Evolutionary conservation across 2,888 invertebrate species (phyloP), one percentile per base, ranked within the genome.

Genomic region (Nycteola revayana): DNA sequence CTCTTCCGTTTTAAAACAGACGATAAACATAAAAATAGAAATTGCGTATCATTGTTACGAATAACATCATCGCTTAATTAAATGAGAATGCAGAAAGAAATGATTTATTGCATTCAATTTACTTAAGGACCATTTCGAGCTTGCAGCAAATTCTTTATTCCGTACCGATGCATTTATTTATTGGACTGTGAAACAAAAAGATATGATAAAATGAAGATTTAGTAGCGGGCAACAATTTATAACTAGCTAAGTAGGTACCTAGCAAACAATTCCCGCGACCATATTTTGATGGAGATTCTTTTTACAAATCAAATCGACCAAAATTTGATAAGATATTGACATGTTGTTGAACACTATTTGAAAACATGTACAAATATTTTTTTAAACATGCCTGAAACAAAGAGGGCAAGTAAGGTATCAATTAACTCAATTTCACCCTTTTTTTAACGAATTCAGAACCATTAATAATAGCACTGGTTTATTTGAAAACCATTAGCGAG

Each of bases 401-500:
- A 44, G 40, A 32, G 41, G 42, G 41, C 43, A 40, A 40, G 42
- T 42, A 46, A 38, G 35, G 59, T 61, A 72, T 71, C 73, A 77
- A 77, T 79, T 74, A 76, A 64, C 64, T 65, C 62, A 52, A 66
- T 66, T 58, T 67, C 57, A 57, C 51, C 59, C 58, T 60, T 66
- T 75, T 75, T 67, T 59, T 56, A 67, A 65, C 59, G 66, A 72
- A 73, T 71, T 69, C 69, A 57, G 60, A 63, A 50, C 68, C 76
- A 78, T 79, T 75, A 77, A 73, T 75, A 77, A 73, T 64, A 61
- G 61, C 53, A 53, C 56, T 58, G 72, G 75, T 80, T 76, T 82
- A 81, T 83, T 81, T 82, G 80, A 75, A 81, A 80, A 74, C 80
- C 81, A 80, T 82, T 80, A 78, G 77, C 72, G 65, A 54, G 49